Evolutionary conservation across 1,140 invertebrate species (phyloP), one percentile per base, ranked within the genome.

Genomic region (Calephelis nemesis): DNA sequence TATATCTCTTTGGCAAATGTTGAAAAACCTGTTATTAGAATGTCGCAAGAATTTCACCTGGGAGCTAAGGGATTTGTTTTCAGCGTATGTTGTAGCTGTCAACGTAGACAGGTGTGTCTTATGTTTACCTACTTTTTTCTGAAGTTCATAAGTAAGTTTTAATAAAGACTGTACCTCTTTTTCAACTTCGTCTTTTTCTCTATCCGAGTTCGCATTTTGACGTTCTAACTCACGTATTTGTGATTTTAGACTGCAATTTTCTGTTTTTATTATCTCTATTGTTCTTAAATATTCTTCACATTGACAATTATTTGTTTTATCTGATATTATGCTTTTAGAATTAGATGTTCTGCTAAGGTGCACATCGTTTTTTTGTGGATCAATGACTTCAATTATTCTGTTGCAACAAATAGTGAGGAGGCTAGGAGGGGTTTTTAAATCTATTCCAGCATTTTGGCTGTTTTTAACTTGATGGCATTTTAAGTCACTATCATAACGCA

Each of bases 21-120:
- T 82, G 68, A 85, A 82, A 50, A 90, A 85, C 15, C 87, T 74
- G 63, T 72, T 85, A 54, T 88, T 82, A 58, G 86, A 79, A 66
- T 88, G 83, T 74, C 89, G 85, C 48, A 90, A 76, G 47, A 74
- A 85, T 72, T 83, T 89, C 50, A 91, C 76, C 68, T 91, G 87
- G 1, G 82, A 86, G 71, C 82, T 85, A 6, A 91, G 73, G 8
- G 79, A 82, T 71, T 81, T 88, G 67, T 90, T 91, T 74, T 91
- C 89, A 0, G 89, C 89, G 63, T 86, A 89, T 12, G 88, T 90
- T 19, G 85, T 91, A 9, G 89, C 89, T 7, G 85, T 91, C 66
- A 91, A 74, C n/a, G 87, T 91, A n/a, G 87, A 88, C 49, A 91
- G 69, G 74, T 87, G 88, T 13, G 89, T 90, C 77, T 75, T 83